phyloP scores from a whole-genome alignment of 1,140 invertebrate genomes.

The Sinonovacula constricta region DNA sequence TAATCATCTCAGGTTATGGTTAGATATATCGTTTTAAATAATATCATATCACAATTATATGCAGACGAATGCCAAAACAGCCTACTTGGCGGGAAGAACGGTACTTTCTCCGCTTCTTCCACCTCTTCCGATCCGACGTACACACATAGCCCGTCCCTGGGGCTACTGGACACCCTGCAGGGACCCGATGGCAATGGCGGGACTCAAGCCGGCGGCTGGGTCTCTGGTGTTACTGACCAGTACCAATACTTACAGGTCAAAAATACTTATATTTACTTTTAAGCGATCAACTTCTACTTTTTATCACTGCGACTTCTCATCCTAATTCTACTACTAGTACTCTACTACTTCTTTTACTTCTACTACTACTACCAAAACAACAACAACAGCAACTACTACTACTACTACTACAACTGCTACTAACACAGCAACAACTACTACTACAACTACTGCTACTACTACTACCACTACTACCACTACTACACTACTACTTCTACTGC shows the following conservation, averaged over 20 bases:
- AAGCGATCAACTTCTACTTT: too few relatives aligned
- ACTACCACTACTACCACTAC: constrained; percentile 1
- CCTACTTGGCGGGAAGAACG: constrained; percentile 17
- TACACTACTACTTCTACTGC: too few relatives aligned
- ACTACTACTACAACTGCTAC: constrained; percentile 1
- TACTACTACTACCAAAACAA: constrained; percentile 4
- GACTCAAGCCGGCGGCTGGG: constrained; percentile 28
- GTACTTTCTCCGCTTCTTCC: constrained; percentile 13
- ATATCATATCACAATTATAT: not conserved
- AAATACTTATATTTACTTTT: not conserved
- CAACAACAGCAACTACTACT: too few relatives aligned
- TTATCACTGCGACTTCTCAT: not conserved
- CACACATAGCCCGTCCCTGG: constrained; percentile 3
- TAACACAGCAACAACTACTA: not conserved
- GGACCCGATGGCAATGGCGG: constrained; percentile 11
- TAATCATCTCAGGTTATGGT: too few relatives aligned
- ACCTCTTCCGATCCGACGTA: constrained; percentile 5
- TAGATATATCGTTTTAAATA: too few relatives aligned
- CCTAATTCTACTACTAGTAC: not conserved
- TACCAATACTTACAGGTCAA: constrained; percentile 41
- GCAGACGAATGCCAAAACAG: constrained; percentile 35
- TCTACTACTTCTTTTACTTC: not conserved
- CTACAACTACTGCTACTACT: constrained; percentile 1
- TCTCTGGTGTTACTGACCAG: constrained; percentile 23
- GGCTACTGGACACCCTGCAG: constrained; percentile 2